A percentile compares a stretch with the other conserved stretches of the same genome.
These are phyloP conservation scores for Zelleria hepariella DNA, from an alignment of 2,888 invertebrate species.

Conservation along the genomic window DNA sequence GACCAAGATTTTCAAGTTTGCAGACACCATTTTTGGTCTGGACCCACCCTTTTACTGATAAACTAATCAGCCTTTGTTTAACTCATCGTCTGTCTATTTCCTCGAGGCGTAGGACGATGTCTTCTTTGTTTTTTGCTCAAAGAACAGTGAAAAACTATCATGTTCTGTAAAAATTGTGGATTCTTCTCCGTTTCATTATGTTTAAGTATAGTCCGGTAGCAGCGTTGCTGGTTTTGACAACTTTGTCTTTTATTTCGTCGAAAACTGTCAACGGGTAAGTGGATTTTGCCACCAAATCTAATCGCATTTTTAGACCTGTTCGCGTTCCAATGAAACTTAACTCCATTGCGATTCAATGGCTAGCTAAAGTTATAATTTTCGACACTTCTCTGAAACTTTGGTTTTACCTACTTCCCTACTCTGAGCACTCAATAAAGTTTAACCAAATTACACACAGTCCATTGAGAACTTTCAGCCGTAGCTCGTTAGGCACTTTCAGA, in stretches of 20 bases:
- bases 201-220: slow-evolving; percentile 42
- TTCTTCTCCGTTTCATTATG: slow-evolving; percentile 29
- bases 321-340: too few species aligned
- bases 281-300: too few species aligned
- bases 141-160: background rate
- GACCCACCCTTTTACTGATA: slow-evolving; percentile 52
- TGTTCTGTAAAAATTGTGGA: slow-evolving; percentile 13
- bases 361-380: too few species aligned
- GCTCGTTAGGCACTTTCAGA: too few species aligned
- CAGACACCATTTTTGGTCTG: slow-evolving; percentile 46
- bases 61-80: slow-evolving; percentile 39
- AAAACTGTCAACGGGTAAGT: slow-evolving; percentile 54
- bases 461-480: too few species aligned
- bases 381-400: too few species aligned
- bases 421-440: too few species aligned
- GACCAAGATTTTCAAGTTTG: slow-evolving; percentile 53
- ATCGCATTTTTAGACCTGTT: too few species aligned
- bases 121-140: slow-evolving; percentile 15
- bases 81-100: slow-evolving; percentile 33
- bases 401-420: too few species aligned
- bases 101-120: slow-evolving; percentile 36
- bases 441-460: too few species aligned
- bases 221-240: slow-evolving; percentile 31
- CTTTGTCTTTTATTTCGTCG: slow-evolving; percentile 38
- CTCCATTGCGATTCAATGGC: too few species aligned